Conservation (phyloP, 2,888 invertebrate genomes). For the Catotricha subobsoleta region DNA sequence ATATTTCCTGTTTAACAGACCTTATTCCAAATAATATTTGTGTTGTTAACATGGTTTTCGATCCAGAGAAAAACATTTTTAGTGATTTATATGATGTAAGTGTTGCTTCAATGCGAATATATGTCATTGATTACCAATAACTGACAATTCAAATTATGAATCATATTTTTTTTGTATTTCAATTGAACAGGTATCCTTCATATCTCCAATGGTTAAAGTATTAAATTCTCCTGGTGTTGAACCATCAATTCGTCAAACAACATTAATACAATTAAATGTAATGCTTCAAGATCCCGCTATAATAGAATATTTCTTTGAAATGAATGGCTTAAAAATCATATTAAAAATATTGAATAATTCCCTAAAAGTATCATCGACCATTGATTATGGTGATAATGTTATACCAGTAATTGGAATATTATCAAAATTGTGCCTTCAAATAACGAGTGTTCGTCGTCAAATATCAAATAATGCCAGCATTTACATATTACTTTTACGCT, state of each 20-base stretch:
- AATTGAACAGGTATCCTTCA: slow-evolving; percentile 7
- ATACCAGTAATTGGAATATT: slow-evolving; percentile 21
- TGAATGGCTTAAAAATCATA: slow-evolving; percentile 15
- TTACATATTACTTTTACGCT: slow-evolving; percentile 19
- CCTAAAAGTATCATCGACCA: slow-evolving; percentile 9
- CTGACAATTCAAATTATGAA: not conserved
- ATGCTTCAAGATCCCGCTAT: slow-evolving; percentile 19
- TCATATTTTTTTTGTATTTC: not conserved
- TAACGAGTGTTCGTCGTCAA: slow-evolving; percentile 17
- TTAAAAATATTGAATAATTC: slow-evolving; percentile 16
- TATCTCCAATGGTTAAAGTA: slow-evolving; percentile 18
- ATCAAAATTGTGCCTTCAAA: slow-evolving; percentile 18
- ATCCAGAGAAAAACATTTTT: slow-evolving; percentile 17
- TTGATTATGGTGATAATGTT: slow-evolving; percentile 17
- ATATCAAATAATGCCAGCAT: slow-evolving; percentile 17
- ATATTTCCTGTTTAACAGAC: slow-evolving; percentile 16
- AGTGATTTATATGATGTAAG: slow-evolving; percentile 14
- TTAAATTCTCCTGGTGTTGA: slow-evolving; percentile 19
- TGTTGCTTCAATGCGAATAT: not conserved
- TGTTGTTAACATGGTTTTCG: slow-evolving; percentile 14
- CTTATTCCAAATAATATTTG: slow-evolving; percentile 19
- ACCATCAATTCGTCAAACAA: slow-evolving; percentile 21
- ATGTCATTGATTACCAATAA: not conserved
- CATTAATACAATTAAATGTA: slow-evolving; percentile 22
- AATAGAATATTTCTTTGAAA: slow-evolving; percentile 15